Evolutionary conservation across 2,888 invertebrate genomes (phyloP).

Genomic region (Heliconius aoede): DNA sequence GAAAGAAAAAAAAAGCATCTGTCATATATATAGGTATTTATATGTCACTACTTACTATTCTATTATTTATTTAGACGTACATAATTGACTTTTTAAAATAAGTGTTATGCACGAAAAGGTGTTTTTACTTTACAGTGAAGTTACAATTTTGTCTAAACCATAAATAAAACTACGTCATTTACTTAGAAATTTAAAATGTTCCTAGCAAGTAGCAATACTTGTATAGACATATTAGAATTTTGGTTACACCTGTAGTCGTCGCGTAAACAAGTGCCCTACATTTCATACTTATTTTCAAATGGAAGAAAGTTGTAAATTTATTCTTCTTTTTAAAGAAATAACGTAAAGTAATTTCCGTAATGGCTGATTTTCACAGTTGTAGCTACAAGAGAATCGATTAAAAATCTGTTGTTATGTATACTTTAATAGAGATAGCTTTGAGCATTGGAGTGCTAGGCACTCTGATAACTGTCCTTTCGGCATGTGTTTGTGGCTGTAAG

Average conservation of each 20-base stretch:
- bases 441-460: slow-evolving; percentile 76
- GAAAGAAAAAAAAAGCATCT: slow-evolving; percentile 2
- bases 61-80: slow-evolving; percentile 38
- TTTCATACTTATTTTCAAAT: slow-evolving; percentile 74
- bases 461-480: slow-evolving; percentile 82
- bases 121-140: background rate
- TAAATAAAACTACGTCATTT: slow-evolving; percentile 7
- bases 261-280: slow-evolving; percentile 68
- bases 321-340: slow-evolving; percentile 69
- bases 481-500: slow-evolving; percentile 89
- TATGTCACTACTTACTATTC: slow-evolving; percentile 35
- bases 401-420: slow-evolving; percentile 76
- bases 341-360: slow-evolving; percentile 64
- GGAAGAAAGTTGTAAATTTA: slow-evolving; percentile 75
- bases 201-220: slow-evolving; percentile 15
- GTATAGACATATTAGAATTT: slow-evolving; percentile 20
- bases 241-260: slow-evolving; percentile 40
- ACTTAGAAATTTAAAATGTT: background rate
- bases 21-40: slow-evolving; percentile 29
- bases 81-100: slow-evolving; percentile 33
- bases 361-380: slow-evolving; percentile 59
- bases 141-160: background rate
- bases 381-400: slow-evolving; percentile 56
- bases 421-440: slow-evolving; percentile 72
- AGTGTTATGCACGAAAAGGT: slow-evolving; percentile 5